Percentiles rank a stretch among this genome's conserved stretches.
phyloP scores from a whole-genome alignment of 2,888 invertebrate genomes.

The Melipona beecheii region DNA sequence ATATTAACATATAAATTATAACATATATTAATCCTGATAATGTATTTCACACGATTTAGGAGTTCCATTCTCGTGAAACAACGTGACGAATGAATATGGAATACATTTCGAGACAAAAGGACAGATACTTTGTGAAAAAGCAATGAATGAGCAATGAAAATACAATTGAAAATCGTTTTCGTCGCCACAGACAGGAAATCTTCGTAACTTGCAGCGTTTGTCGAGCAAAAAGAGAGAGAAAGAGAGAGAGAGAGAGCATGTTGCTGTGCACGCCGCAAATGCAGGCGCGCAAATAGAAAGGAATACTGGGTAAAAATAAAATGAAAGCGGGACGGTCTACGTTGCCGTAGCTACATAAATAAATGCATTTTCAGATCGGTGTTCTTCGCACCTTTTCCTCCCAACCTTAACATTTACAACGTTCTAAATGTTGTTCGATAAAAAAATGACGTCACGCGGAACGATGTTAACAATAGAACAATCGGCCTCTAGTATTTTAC shows the following conservation, averaged over 20 bases:
- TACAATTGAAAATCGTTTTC: constrained; percentile 6
- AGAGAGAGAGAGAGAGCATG: neutral
- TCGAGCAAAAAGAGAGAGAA: constrained; percentile 25
- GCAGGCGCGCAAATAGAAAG: constrained; percentile 60
- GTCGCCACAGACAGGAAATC: constrained; percentile 10
- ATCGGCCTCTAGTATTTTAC: no score
- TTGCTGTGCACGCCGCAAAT: constrained; percentile 34
- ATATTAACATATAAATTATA: no score
- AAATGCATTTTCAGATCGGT: constrained; percentile 54
- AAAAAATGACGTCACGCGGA: neutral
- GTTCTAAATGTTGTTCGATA: neutral
- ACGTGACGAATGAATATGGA: neutral
- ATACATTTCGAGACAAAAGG: neutral
- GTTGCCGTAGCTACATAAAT: constrained; percentile 50
- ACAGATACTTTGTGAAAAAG: neutral
- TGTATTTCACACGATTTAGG: neutral
- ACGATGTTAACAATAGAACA: neutral
- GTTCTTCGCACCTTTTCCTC: constrained; percentile 15
- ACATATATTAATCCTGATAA: neutral
- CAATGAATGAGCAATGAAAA: neutral
- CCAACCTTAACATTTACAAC: neutral
- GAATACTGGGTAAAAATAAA: constrained; percentile 59
- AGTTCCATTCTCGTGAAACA: neutral
- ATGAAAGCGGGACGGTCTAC: constrained; percentile 58
- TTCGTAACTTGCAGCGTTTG: constrained; percentile 22